A percentile compares a stretch with the other conserved stretches of the same genome.
phyloP scores from a whole-genome alignment of 2,113 vertebrate genomes.

The Ancistrus triradiatus region DNA sequence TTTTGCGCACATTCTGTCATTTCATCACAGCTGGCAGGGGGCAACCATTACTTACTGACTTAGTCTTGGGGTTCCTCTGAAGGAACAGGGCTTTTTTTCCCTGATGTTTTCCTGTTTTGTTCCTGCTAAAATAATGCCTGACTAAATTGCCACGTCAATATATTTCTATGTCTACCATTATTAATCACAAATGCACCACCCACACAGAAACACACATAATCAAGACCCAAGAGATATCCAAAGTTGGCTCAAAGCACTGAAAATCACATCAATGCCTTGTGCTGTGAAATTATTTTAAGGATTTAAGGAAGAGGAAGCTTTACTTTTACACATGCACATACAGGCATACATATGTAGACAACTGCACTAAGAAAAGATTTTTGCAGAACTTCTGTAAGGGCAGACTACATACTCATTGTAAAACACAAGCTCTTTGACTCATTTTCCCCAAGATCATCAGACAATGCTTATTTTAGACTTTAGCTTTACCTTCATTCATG shows the following conservation, averaged over 20 bases:
- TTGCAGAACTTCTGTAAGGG: neutral
- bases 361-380: neutral
- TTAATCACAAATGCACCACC: no score
- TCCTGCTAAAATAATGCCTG: no score
- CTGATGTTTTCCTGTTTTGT: no score
- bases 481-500: no score
- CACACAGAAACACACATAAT: no score
- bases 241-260: no score
- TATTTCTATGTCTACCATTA: no score
- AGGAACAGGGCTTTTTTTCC: neutral
- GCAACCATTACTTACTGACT: neutral
- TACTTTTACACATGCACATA: neutral
- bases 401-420: neutral
- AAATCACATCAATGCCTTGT: no score
- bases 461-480: neutral
- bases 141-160: no score
- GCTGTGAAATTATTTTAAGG: no score
- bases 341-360: neutral
- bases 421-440: neutral
- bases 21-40: neutral
- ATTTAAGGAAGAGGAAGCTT: neutral
- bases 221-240: no score
- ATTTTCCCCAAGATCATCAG: neutral
- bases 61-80: neutral
- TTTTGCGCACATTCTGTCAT: no score